Conservation (phyloP, 2,888 invertebrate genomes). For the Vannuccia rotundouncinata region DNA sequence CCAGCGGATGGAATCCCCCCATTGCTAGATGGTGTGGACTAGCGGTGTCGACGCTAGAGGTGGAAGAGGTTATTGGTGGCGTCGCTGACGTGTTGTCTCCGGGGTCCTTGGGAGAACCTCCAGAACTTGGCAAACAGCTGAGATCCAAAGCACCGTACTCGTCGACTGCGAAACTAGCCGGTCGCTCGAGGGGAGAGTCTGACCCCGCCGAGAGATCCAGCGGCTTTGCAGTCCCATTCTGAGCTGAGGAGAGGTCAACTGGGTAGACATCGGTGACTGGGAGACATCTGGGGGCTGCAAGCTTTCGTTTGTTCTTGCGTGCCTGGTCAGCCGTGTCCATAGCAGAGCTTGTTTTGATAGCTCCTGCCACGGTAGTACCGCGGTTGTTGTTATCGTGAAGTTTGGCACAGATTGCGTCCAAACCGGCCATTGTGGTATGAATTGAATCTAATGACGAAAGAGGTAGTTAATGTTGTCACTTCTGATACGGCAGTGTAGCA, state of each 20-base stretch:
- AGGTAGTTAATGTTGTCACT: too few relatives aligned
- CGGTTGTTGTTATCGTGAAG: background rate
- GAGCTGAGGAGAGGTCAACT: background rate
- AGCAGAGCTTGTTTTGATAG: background rate
- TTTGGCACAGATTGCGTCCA: constrained; percentile 11
- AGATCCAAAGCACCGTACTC: background rate
- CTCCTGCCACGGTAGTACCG: background rate
- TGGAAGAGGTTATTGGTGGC: background rate
- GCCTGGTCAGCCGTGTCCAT: background rate
- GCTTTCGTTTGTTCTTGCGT: background rate
- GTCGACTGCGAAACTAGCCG: background rate
- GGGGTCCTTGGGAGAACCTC: background rate
- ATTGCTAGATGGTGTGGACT: background rate
- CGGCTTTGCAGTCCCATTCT: too few relatives aligned
- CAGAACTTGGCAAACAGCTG: background rate
- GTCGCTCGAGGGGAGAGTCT: background rate
- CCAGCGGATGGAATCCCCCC: background rate
- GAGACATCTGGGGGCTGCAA: background rate
- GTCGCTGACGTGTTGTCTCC: background rate
- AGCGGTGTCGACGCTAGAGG: background rate
- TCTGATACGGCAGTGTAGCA: too few relatives aligned
- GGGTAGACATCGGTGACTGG: background rate
- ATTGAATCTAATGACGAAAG: too few relatives aligned
- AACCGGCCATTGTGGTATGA: background rate
- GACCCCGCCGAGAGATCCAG: background rate